Percentiles rank a stretch among this genome's conserved stretches.
Conservation (phyloP, 2,113 vertebrate genomes). For the Rhinolophus ferrumequinum region DNA sequence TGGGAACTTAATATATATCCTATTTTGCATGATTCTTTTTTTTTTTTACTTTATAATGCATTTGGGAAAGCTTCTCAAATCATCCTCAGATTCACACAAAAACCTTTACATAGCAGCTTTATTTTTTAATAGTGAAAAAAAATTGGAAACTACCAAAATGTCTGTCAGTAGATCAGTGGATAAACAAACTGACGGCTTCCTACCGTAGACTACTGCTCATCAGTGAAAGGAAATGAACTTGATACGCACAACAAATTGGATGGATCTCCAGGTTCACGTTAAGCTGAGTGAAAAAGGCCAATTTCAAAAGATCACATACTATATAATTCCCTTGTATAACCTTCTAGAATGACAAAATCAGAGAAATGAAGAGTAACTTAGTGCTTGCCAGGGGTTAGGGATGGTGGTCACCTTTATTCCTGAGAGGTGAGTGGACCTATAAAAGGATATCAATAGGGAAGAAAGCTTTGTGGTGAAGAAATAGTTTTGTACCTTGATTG, state of each 20-base stretch:
- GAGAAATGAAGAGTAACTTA: neutral
- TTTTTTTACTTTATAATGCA: neutral
- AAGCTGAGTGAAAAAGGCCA: neutral
- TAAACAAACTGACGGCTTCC: neutral
- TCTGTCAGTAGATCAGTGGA: neutral
- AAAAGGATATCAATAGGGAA: neutral
- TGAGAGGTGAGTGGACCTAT: neutral
- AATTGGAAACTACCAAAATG: neutral
- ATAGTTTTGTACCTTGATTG: neutral
- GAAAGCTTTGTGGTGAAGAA: neutral
- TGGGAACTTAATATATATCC: neutral
- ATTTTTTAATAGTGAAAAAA: neutral
- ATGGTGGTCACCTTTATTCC: neutral
- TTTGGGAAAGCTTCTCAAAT: constrained; percentile 8
- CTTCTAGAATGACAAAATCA: neutral
- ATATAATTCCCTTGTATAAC: neutral
- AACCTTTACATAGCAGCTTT: neutral
- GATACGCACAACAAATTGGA: neutral
- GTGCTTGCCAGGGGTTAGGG: neutral
- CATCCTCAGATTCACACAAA: neutral
- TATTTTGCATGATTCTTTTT: neutral
- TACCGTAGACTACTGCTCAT: neutral
- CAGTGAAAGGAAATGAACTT: neutral
- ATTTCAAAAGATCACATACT: neutral
- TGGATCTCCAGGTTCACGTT: neutral